Base-by-base conservation (phyloP, 1,140 invertebrate genomes). In the Zaprionus capensis region DNA sequence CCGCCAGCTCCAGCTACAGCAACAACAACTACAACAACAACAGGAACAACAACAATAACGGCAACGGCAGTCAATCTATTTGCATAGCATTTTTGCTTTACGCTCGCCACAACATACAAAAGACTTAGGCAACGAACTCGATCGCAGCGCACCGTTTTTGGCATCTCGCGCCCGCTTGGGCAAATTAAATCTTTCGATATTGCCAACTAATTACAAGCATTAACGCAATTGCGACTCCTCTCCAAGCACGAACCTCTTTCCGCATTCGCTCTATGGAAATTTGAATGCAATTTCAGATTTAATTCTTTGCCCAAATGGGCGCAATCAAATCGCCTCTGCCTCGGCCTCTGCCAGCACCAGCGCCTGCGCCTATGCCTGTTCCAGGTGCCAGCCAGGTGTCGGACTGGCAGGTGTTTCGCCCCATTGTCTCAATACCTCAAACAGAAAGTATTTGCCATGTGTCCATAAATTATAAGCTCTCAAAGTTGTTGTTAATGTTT, bases 121-220 rank as follows among this genome's bases (percentile, higher is more conserved):
- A 90, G 84, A 88, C 69, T 84, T 78, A 71, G 77, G 85, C 84
- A 78, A 68, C 85, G 59, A 88, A 88, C 84, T 88, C 66, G 84
- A 67, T 77, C 46, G 74, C 38, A 63, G 51, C 57, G 38, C 38
- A 62, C 78, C 74, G 68, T 71, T 88, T 86, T 82, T 59, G 78
- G 53, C 38, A 51, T 51, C 46, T 12, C 4, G 9, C 46, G 20
- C 46, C 55, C 14, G 61, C 26, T 41, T 14, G 22, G 17, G 28
- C 63, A 77, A 77, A 80, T 80, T 77, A 80, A 88, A 87, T 78
- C 69, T 73, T 63, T 79, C 81, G 78, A 90, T 88, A 88, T 88
- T 88, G 69, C 84, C 78, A 88, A 90, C 85, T 88, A 88, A 88
- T 88, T 90, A 88, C 84, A 49, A 79, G 72, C 69, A 87, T 87